Evolutionary conservation across 2,797 vertebrate genomes (phyloP).

Genomic region (Lophotriccus pileatus): DNA sequence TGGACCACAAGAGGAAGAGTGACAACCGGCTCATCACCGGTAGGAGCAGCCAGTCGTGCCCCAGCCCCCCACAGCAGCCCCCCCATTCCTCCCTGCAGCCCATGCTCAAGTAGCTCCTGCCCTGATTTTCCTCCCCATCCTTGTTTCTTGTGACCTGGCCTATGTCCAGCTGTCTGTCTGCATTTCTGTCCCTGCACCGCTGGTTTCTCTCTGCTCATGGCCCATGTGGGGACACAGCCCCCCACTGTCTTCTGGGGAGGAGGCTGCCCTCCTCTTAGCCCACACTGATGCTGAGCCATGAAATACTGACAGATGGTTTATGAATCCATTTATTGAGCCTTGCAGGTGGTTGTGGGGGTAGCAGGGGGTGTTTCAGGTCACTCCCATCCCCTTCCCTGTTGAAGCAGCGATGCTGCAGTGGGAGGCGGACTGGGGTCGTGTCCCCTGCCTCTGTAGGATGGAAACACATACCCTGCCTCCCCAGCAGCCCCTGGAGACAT

Average conservation of each 20-base stretch:
- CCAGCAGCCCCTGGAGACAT: conserved; percentile 68
- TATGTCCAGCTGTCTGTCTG: neutral
- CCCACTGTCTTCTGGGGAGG: neutral
- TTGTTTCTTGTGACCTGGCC: neutral
- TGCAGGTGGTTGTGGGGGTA: accelerated
- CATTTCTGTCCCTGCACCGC: accelerated
- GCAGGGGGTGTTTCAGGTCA: accelerated
- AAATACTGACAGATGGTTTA: neutral
- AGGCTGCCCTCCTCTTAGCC: neutral
- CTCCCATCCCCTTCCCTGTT: neutral
- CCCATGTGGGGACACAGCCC: accelerated
- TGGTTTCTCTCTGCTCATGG: neutral
- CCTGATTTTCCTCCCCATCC: neutral
- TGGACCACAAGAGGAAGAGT: conserved; percentile 24
- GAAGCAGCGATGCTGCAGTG: neutral
- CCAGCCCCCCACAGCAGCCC: accelerated
- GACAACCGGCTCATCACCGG: conserved; percentile 1
- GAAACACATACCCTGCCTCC: neutral
- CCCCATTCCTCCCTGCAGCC: neutral
- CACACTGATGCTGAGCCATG: neutral
- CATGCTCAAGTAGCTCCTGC: neutral
- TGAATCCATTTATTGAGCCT: neutral
- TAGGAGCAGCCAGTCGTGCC: neutral
- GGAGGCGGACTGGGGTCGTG: accelerated
- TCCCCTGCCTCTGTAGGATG: neutral